phyloP scores from a whole-genome alignment of 2,888 invertebrate genomes.

The Luffia ferchaultella region DNA sequence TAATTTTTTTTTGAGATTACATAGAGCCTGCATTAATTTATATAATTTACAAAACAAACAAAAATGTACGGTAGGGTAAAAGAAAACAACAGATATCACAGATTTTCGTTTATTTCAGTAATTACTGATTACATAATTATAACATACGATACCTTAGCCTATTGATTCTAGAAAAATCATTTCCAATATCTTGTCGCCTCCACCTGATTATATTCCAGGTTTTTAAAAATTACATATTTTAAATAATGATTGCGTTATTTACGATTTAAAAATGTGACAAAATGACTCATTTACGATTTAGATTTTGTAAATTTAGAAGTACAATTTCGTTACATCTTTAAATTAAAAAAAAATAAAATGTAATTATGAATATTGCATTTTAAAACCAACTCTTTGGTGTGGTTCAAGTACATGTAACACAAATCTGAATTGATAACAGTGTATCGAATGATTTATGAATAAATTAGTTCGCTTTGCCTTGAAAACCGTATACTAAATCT shows the following conservation, averaged over 20 bases:
- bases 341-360: not conserved
- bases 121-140: slow-evolving; percentile 64
- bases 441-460: too few relatives aligned
- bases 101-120: slow-evolving; percentile 61
- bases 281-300: not conserved
- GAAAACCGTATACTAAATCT: slow-evolving; percentile 8
- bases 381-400: slow-evolving; percentile 13
- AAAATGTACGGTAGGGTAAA: too few relatives aligned
- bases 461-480: slow-evolving; percentile 14
- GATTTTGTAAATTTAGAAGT: slow-evolving; percentile 6
- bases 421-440: too few relatives aligned
- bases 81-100: slow-evolving; percentile 27
- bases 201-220: slow-evolving; percentile 43
- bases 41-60: too few relatives aligned
- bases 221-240: too few relatives aligned
- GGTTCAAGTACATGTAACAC: slow-evolving; percentile 4
- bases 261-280: not conserved
- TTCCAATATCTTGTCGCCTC: slow-evolving; percentile 65
- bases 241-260: too few relatives aligned
- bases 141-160: slow-evolving; percentile 62
- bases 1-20: too few relatives aligned
- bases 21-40: too few relatives aligned
- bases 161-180: slow-evolving; percentile 66
- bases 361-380: not conserved
- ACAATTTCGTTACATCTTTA: not conserved